Conservation (phyloP, 2,888 invertebrate genomes). For the Danaus chrysippus region DNA sequence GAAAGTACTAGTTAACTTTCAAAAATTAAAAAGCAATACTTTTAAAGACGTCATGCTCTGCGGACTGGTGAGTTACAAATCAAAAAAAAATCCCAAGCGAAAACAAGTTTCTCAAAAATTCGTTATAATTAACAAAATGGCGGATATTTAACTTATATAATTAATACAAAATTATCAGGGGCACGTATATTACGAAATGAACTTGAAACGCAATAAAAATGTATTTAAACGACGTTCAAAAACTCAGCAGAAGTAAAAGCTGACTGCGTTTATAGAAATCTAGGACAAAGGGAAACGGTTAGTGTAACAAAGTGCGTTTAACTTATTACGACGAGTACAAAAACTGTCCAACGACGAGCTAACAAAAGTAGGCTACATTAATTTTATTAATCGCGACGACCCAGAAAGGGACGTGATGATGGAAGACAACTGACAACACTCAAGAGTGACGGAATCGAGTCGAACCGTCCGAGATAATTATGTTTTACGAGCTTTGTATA, state of each 20-base stretch:
- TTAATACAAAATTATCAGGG: too few species aligned
- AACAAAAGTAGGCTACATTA: slow-evolving; percentile 74
- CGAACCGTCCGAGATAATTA: slow-evolving; percentile 17
- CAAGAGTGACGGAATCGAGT: slow-evolving; percentile 28
- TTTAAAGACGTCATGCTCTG: too few species aligned
- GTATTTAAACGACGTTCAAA: slow-evolving; percentile 9
- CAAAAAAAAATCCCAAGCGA: slow-evolving; percentile 23
- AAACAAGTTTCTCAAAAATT: too few species aligned
- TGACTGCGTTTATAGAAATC: slow-evolving; percentile 26
- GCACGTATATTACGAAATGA: too few species aligned
- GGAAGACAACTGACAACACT: slow-evolving; percentile 38
- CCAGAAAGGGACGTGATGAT: slow-evolving; percentile 64
- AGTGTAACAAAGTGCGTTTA: slow-evolving; percentile 47
- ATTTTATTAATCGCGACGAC: slow-evolving; percentile 59
- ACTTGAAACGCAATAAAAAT: too few species aligned
- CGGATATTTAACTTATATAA: too few species aligned
- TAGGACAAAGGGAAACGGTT: slow-evolving; percentile 35
- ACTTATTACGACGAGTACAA: slow-evolving; percentile 49
- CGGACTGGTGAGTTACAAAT: slow-evolving; percentile 13
- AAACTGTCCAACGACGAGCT: slow-evolving; percentile 70
- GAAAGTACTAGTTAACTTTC: too few species aligned
- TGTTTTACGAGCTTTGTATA: slow-evolving; percentile 9
- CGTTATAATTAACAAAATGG: too few species aligned
- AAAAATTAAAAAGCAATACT: too few species aligned
- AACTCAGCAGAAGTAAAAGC: slow-evolving; percentile 20